Evolutionary conservation across 2,888 invertebrate genomes (phyloP).

Genomic region (Idaea dimidiata): DNA sequence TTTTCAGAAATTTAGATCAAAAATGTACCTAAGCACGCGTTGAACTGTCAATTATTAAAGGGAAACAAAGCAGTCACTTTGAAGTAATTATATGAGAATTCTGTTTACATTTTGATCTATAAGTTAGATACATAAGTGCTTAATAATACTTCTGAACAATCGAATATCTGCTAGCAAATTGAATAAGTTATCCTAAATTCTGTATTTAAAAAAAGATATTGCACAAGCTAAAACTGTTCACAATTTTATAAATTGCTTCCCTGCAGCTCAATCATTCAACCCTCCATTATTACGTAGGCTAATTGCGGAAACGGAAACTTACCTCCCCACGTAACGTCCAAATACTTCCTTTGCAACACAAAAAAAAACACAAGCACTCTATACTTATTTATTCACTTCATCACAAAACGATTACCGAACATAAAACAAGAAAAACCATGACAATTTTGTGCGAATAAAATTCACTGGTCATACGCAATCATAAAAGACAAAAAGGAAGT

Average conservation of each 20-base stretch:
- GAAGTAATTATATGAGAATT: too few species aligned
- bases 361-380: constrained; percentile 38
- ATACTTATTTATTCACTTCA: background rate
- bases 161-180: background rate
- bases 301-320: constrained; percentile 28
- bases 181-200: background rate
- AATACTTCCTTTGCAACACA: constrained; percentile 38
- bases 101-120: too few species aligned
- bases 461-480: background rate
- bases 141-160: too few species aligned
- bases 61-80: too few species aligned
- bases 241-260: background rate
- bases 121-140: too few species aligned
- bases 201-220: background rate
- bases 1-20: too few species aligned
- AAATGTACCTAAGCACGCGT: too few species aligned
- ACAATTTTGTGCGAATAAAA: background rate
- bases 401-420: constrained; percentile 1
- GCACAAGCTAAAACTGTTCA: background rate
- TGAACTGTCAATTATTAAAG: too few species aligned
- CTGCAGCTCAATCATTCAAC: background rate
- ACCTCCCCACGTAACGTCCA: constrained; percentile 38
- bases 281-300: constrained; percentile 21
- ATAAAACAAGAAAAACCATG: background rate
- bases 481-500: constrained; percentile 2